Conservation (phyloP, 2,888 invertebrate genomes). For the Rhamphomyia laevipes region DNA sequence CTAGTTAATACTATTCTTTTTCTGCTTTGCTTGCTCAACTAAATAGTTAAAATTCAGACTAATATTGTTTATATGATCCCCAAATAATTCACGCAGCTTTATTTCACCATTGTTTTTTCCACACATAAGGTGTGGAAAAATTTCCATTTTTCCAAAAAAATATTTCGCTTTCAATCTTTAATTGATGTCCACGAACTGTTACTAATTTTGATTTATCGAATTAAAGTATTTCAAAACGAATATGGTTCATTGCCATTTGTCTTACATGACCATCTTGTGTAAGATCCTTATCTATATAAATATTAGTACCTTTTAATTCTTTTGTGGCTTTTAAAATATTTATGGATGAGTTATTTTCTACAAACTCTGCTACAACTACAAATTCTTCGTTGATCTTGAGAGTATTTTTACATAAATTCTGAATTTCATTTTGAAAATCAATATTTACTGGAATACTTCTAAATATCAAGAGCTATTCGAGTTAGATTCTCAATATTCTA, state of each 20-base stretch:
- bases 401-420: no score
- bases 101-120: background rate
- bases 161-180: background rate
- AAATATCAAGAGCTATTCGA: no score
- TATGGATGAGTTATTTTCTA: no score
- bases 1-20: no score
- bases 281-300: background rate
- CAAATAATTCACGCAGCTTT: no score
- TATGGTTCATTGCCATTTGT: background rate
- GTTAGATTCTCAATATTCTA: no score
- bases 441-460: no score
- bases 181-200: background rate
- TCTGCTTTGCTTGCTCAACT: background rate
- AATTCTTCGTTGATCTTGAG: no score
- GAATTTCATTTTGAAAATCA: no score
- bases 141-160: background rate
- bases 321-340: no score
- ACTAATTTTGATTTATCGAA: background rate
- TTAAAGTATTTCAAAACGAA: background rate
- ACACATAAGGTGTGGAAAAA: background rate
- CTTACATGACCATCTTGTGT: background rate
- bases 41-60: background rate
- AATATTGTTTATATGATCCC: no score
- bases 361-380: no score
- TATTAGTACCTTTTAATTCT: background rate